Evolutionary conservation across 2,888 invertebrate genomes (phyloP), one percentile per base, ranked within the genome.

Genomic region (Euplagia quadripunctaria): DNA sequence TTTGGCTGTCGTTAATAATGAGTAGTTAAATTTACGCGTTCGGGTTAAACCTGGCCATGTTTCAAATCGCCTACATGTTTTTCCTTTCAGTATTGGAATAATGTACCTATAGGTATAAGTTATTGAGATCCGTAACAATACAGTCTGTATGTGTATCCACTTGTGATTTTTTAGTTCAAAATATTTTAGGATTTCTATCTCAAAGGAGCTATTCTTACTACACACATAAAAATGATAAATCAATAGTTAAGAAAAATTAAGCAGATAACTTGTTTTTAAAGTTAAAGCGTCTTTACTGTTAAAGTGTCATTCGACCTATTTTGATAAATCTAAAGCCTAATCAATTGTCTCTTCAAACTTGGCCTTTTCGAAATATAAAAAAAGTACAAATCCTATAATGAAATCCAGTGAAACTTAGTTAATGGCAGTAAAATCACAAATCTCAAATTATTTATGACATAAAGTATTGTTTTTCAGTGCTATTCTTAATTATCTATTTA

Each of bases 1-100:
- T 68, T 64, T 46, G 42, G 43, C 68, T 64, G 68, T 64, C 43
- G 68, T 52, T 16, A 42, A 16, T 61, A 31, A 42, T 64, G 16
- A 64, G 31, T 41, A 51, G 9, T 8, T 66, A 41, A 11, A 61
- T 41, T 17, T 51, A 31, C 31, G 51, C 31, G 9, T 51, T 42
- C 16, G 16, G 41, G 14, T 63, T 61, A 31, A 58, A 58, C 11
- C 58, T 20, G 3, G 58, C n/a, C 20, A 58, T 20, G 20, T 58
- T 58, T 11, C n/a, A n/a, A 55, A 55, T n/a, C 7, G 20, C 1
- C 20, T 20, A 20, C 58, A 58, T 58, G 20, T 20, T 58, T 20
- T 58, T 20, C 14, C 31, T 55, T 20, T 58, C 58, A 58, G 20
- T 58, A 58, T 58, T 58, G 58, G 4, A 20, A 20, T 55, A 55